phyloP scores from a whole-genome alignment of 2,797 vertebrate species.

The Prunella strophiata region DNA sequence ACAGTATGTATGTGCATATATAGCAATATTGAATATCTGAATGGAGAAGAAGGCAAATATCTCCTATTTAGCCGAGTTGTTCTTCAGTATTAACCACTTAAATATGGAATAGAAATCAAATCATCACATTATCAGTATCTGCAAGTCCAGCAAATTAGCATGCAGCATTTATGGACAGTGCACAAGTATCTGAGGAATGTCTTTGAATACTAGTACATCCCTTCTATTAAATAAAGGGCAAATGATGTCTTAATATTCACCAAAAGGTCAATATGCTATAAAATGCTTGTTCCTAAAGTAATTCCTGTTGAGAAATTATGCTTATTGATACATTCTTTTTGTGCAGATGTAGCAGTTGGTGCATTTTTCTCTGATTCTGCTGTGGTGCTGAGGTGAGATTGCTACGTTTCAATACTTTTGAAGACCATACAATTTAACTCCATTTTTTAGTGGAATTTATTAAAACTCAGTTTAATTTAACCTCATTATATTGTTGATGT shows the following conservation, averaged over 20 bases:
- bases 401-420: background rate
- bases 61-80: background rate
- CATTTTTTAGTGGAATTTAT: slow-evolving; percentile 6
- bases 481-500: background rate
- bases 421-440: slow-evolving; percentile 11
- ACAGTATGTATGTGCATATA: background rate
- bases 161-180: background rate
- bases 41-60: background rate
- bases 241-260: slow-evolving; percentile 29
- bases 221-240: slow-evolving; percentile 44
- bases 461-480: slow-evolving; percentile 7
- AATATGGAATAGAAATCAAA: background rate
- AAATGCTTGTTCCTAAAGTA: slow-evolving; percentile 25
- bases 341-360: slow-evolving; percentile 91
- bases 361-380: slow-evolving; percentile 91
- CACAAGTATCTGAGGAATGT: background rate
- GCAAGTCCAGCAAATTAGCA: background rate
- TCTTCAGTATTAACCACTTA: background rate
- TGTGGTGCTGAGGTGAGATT: slow-evolving; percentile 89
- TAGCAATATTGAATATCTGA: background rate
- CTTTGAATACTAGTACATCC: background rate
- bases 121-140: background rate
- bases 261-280: slow-evolving; percentile 22
- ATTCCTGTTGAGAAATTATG: slow-evolving; percentile 50
- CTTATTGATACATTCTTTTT: slow-evolving; percentile 8